Base-by-base conservation (phyloP, 2,888 invertebrate genomes). In the Campoplex nolae region DNA sequence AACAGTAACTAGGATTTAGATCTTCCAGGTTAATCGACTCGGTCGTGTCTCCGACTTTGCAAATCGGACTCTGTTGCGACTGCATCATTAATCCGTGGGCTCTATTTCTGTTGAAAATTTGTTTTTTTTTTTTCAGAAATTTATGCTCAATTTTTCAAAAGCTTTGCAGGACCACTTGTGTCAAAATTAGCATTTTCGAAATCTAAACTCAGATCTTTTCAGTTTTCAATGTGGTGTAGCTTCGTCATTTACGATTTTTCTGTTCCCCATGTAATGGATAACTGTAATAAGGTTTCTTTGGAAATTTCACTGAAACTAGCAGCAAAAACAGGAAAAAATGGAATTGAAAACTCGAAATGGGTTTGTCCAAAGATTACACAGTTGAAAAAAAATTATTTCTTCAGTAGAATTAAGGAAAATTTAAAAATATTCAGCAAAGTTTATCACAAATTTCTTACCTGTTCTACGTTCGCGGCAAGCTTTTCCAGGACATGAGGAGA, bases 1-100 rank as follows among this genome's bases (percentile, higher is more conserved):
- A 91, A 73, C 89, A 81, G 51, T 90, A 56, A 54, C 62, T 42
- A 35, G 32, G n/a, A n/a, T 68, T n/a, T 4, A 56, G 58, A 6
- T 71, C 45, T 71, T 79, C 42, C 18, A 13, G 16, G 42, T 56
- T 42, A 0, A n/a, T 28, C 9, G 32, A n/a, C 23, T 76, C 65
- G 16, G 9, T 23, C 0, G 7, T n/a, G 48, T 45, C n/a, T 67
- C 13, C 13, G 35, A 38, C 54, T 13, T 48, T 7, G 18, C 35
- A 16, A 35, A 32, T 28, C 11, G 11, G 9, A 48, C 32, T 51
- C 58, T 79, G 65, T 23, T 75, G 38, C 16, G 16, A 32, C 6
- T 32, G 32, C 62, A 32, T 62, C 4, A 1, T 32, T 7, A 16
- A 62, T 32, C 32, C 32, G 1, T 32, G 4, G 16, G 1, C 16